Percentiles rank a stretch among this genome's conserved stretches.
Evolutionary conservation across 92 coral and sea anemone genomes (phyloP).

Genomic region (Bergia puertoricense): DNA sequence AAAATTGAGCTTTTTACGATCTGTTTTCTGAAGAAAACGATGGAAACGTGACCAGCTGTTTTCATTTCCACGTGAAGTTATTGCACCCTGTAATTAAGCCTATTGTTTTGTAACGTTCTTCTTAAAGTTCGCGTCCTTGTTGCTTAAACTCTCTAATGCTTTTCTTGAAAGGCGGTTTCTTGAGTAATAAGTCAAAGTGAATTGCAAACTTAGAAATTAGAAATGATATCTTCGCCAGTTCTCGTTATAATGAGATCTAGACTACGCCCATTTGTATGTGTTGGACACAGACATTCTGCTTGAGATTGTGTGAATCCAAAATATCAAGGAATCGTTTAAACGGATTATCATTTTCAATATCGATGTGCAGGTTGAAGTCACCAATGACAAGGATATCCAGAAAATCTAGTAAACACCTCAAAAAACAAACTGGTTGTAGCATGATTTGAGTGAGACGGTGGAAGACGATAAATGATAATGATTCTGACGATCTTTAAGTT

Average conservation of each 20-base stretch:
- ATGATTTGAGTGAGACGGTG: background rate
- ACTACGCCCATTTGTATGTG: background rate
- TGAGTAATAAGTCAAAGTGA: background rate
- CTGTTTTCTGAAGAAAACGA: no score
- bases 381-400: background rate
- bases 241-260: background rate
- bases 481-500: conserved; percentile 4
- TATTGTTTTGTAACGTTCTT: no score
- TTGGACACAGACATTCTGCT: background rate
- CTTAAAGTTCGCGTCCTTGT: no score
- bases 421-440: conserved; percentile 1
- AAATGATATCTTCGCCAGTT: background rate
- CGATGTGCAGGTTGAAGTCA: background rate
- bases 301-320: background rate
- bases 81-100: no score
- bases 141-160: no score
- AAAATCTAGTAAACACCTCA: background rate
- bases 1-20: no score
- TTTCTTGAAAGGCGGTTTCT: background rate
- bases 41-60: no score
- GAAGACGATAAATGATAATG: background rate
- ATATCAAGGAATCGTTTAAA: background rate
- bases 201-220: background rate
- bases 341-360: background rate
- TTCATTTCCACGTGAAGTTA: no score